Evolutionary conservation across 1,140 invertebrate species (phyloP), one percentile per base, ranked within the genome.

Genomic region (Brachionus asplanchnoidis): DNA sequence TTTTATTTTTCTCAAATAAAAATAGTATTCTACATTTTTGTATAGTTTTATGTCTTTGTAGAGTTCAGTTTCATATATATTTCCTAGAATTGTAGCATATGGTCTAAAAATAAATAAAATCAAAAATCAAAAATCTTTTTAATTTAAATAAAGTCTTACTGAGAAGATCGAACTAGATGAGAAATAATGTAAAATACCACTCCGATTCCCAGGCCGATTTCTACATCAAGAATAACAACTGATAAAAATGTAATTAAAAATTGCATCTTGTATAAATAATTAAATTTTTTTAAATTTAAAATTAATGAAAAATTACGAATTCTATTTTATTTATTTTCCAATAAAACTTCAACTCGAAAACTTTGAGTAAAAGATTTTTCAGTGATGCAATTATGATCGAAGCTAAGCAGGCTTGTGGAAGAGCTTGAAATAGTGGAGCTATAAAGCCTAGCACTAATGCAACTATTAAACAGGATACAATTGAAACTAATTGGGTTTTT

Each of bases 351-450:
- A 78, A 86, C 82, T 17, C 86, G 86, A 6, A 90, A 85, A 90
- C 85, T 87, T 91, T 90, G 44, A 90, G 79, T 56, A 91, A 88
- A 85, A 92, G 88, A 85, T 86, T 87, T 70, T 90, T 89, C 23
- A 92, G 85, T 11, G 90, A 90, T 11, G 92, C 90, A 75, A 91
- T 88, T 77, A 91, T 91, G 66, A 92, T 91, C 40, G 88, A 88
- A 6, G 90, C 89, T 17, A 91, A 12, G 65, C 79, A 82, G 60
- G 79, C 79, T 68, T 60, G 42, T 60, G 90, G 91, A 70, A 91
- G 85, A 68, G 87, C 83, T 70, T 88, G 84, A 85, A 91, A 90
- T 46, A 89, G 77, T 20, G 90, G 90, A 23, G 88, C 90, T 11
- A 92, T 86, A 85, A 89, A 91, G 3, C 91, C 87, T 7, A 92